Conservation (phyloP, 2,797 vertebrate species). For the Botia kubotai region DNA sequence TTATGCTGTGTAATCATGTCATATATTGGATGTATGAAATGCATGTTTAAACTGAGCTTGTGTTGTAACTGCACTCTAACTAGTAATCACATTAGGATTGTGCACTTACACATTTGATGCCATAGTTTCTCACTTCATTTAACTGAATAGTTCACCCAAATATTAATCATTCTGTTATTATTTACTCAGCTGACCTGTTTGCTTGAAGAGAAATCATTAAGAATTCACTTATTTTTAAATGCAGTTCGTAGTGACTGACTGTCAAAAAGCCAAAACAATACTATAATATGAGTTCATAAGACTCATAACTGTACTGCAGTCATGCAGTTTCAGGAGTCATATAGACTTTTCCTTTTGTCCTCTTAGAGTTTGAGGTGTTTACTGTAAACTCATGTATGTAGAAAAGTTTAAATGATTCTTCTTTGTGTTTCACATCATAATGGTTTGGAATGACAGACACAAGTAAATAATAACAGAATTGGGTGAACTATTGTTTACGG, state of each 20-base stretch:
- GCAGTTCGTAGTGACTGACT: neutral
- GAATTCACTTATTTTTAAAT: no score
- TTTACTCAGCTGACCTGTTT: neutral
- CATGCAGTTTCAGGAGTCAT: no score
- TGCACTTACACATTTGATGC: constrained; percentile 68
- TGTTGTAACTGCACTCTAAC: constrained; percentile 77
- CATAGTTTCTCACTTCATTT: constrained; percentile 73
- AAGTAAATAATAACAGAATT: neutral
- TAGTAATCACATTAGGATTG: constrained; percentile 67
- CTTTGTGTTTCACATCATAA: no score
- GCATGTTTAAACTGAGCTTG: constrained; percentile 75
- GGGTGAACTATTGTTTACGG: neutral
- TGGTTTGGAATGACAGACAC: no score
- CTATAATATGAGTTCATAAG: no score
- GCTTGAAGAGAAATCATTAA: no score
- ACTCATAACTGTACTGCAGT: no score
- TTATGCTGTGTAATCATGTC: constrained; percentile 74
- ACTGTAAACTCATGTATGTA: no score
- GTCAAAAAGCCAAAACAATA: neutral
- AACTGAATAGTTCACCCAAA: constrained; percentile 63
- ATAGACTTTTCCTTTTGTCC: no score
- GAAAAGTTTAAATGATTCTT: no score
- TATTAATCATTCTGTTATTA: neutral
- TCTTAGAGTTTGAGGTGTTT: no score
- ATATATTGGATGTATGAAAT: constrained; percentile 74